Base-by-base conservation (phyloP, 2,113 vertebrate genomes). In the Myxocyprinus asiaticus region DNA sequence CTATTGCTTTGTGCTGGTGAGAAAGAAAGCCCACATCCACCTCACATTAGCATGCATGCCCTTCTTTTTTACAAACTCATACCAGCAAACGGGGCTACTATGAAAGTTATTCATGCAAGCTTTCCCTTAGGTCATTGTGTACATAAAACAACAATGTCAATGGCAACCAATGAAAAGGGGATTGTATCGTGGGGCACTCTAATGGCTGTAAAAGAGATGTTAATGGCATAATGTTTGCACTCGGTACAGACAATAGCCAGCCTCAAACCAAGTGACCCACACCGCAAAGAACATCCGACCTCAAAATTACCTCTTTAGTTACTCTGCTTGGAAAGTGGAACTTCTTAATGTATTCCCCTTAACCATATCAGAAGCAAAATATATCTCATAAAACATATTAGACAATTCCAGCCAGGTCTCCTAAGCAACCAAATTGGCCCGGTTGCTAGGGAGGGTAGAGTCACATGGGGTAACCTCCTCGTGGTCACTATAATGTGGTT, bases 71-170 rank as follows among this genome's bases (percentile, higher is more conserved):
- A 70, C 70, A 17, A 78, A 63, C 59, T 83, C 75, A 71, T 33
- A 76, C 70, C 70, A 63, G 61, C 62, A 83, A 85, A 76, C 17
- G 22, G 22, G 22, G 22, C 22, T 33, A 3, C 22, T 33, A 33
- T 33, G 68, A 71, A 83, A 74, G 66, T 53, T 33, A 79, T 83
- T 83, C 71, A 67, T 64, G 76, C 55, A 69, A 75, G 79, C 43
- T 68, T 83, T 68, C 45, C 74, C 55, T 66, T 71, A 81, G 53
- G 66, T 75, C 66, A 79, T 4, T 78, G 64, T 74, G 70, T 73
- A 70, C 74, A 78, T 48, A 83, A 50, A 58, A 71, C 66, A 79
- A 81, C 81, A 64, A 73, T 76, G 70, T 79, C 73, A 85, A 15
- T 66, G 74, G 75, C 61, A 67, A 65, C 69, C 53, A 81, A 11